phyloP scores from a whole-genome alignment of 2,888 invertebrate genomes.

The Ornithoptera alexandrae region DNA sequence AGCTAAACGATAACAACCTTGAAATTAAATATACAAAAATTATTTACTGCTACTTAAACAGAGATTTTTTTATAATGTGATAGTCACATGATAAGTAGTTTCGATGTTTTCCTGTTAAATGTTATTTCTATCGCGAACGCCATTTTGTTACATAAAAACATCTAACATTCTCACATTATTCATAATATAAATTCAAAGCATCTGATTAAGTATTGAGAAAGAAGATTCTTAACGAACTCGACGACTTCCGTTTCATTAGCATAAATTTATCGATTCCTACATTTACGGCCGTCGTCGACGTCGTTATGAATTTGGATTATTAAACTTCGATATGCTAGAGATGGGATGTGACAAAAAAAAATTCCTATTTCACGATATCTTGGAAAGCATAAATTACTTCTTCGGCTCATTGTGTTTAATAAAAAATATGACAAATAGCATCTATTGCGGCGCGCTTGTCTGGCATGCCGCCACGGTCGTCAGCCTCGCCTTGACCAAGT shows the following conservation, averaged over 20 bases:
- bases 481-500: constrained; percentile 75
- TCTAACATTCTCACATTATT: constrained; percentile 15
- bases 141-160: background rate
- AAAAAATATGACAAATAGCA: constrained; percentile 65
- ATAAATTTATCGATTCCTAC: constrained; percentile 20
- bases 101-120: background rate
- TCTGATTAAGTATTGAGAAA: constrained; percentile 14
- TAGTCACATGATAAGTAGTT: too few species aligned
- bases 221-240: constrained; percentile 19
- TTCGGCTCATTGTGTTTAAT: constrained; percentile 53
- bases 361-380: constrained; percentile 16
- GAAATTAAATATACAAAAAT: background rate
- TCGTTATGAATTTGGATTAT: constrained; percentile 12
- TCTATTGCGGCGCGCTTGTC: constrained; percentile 54
- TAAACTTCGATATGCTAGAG: constrained; percentile 11
- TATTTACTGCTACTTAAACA: background rate
- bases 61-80: too few species aligned
- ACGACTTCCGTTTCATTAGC: constrained; percentile 24
- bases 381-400: constrained; percentile 38
- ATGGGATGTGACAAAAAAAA: constrained; percentile 2
- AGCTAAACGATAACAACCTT: background rate
- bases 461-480: constrained; percentile 73
- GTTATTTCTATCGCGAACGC: background rate
- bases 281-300: constrained; percentile 4
- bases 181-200: constrained; percentile 13